These are phyloP conservation scores for Unio delphinus DNA, from an alignment of 2,888 invertebrate genomes.

Conservation along the genomic window DNA sequence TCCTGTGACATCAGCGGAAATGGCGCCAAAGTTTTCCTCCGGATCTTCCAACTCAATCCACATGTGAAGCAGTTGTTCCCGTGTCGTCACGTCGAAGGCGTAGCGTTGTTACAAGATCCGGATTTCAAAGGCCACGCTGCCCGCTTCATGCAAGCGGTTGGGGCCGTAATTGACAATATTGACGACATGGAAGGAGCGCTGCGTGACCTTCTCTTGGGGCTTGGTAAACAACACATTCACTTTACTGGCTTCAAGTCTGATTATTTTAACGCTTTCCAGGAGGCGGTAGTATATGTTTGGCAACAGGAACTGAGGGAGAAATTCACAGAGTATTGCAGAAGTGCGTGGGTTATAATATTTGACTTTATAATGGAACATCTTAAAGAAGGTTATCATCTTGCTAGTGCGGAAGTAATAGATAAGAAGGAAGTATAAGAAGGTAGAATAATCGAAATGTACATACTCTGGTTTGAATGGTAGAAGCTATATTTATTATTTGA, in stretches of 20 bases:
- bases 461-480: too few relatives aligned
- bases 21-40: conserved; percentile 53
- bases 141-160: conserved; percentile 66
- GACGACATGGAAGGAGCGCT: conserved; percentile 45
- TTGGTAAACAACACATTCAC: conserved; percentile 53
- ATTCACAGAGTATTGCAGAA: conserved; percentile 26
- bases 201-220: conserved; percentile 44
- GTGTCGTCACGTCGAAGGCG: conserved; percentile 44
- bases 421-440: too few relatives aligned
- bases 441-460: too few relatives aligned
- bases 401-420: too few relatives aligned
- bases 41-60: conserved; percentile 52
- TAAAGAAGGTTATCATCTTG: conserved; percentile 41
- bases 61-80: conserved; percentile 57
- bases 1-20: conserved; percentile 40
- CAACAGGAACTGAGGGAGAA: conserved; percentile 41
- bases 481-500: too few relatives aligned
- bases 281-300: conserved; percentile 50
- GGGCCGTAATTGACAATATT: conserved; percentile 57
- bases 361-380: conserved; percentile 52
- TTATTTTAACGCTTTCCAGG: conserved; percentile 53
- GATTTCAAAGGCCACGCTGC: conserved; percentile 56
- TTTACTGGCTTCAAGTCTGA: conserved; percentile 55
- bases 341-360: conserved; percentile 44
- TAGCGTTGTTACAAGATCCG: conserved; percentile 38